Evolutionary conservation across 2,797 vertebrate genomes (phyloP), one percentile per base, ranked within the genome.

Genomic region (Argyrosomus regius): DNA sequence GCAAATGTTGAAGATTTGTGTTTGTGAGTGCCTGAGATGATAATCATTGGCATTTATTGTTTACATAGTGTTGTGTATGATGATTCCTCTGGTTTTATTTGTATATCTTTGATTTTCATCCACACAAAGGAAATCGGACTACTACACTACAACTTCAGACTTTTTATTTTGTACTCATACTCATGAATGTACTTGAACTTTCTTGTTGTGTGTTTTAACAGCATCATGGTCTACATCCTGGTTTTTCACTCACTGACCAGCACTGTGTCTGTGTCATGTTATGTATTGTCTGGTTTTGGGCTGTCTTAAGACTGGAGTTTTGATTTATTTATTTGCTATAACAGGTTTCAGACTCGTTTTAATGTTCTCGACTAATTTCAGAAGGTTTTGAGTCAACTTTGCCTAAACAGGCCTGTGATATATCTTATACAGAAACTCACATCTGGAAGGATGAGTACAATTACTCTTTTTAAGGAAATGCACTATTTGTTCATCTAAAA

Each of bases 61-160:
- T 94, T 93, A 92, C 92, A 92, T 69, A 2, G 71, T 89, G 88
- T 89, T n/a, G 78, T 84, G 65, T 73, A 86, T 86, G 90, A 91
- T 81, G 90, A 93, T 93, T 95, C 86, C 91, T 89, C 78, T 83
- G 88, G 77, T 89, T 85, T 84, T 87, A 68, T 93, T 64, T 93
- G 89, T 91, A 91, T 91, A 92, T 93, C 84, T 92, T 80, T 82
- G 86, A 65, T 89, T 83, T 76, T 82, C 72, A 83, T 59, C 65
- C 71, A 67, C 72, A 60, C 66, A 77, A 82, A 78, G 88, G 91
- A 82, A 83, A 87, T 93, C 78, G 39, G 84, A 91, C 75, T 77
- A 87, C 77, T 61, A 69, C 84, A 82, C 86, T 76, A 57, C 75
- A 75, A 63, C 66, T 75, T 76, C 66, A 59, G 54, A 68, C 22